A percentile compares a stretch with the other conserved stretches of the same genome.
These are phyloP conservation scores for Polydesmus complanatus DNA, from an alignment of 2,888 invertebrate genomes.

Conservation along the genomic window DNA sequence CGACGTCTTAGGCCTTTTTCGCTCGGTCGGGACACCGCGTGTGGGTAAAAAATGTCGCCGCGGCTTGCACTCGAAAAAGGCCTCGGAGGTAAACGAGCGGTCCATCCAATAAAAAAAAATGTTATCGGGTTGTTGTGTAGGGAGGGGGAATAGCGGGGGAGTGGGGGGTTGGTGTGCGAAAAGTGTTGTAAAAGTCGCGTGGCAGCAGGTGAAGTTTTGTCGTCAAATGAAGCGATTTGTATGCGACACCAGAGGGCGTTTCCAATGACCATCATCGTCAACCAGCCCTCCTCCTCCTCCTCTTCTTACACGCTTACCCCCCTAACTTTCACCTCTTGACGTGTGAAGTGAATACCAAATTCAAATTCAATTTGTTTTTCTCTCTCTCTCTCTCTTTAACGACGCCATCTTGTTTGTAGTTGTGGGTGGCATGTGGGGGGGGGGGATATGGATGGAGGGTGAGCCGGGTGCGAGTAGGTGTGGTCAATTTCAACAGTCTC, in stretches of 20 bases:
- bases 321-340: not conserved
- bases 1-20: too few species aligned
- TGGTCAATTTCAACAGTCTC: not conserved
- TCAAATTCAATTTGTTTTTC: not conserved
- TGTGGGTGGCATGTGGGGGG: not conserved
- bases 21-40: too few species aligned
- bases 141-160: not conserved
- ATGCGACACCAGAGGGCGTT: not conserved
- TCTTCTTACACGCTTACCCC: not conserved
- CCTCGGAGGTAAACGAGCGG: too few species aligned
- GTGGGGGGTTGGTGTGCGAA: not conserved
- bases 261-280: not conserved
- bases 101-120: too few species aligned
- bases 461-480: not conserved
- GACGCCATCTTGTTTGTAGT: not conserved
- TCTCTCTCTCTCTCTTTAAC: not conserved
- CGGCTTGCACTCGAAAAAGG: too few species aligned
- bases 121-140: too few species aligned
- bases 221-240: not conserved
- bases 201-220: not conserved
- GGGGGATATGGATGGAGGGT: not conserved
- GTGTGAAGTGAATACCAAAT: not conserved
- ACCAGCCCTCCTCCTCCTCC: not conserved
- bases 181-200: not conserved
- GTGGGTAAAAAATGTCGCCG: too few species aligned